Conservation (phyloP, 1,140 invertebrate genomes). For the Doryteuthis pealeii region DNA sequence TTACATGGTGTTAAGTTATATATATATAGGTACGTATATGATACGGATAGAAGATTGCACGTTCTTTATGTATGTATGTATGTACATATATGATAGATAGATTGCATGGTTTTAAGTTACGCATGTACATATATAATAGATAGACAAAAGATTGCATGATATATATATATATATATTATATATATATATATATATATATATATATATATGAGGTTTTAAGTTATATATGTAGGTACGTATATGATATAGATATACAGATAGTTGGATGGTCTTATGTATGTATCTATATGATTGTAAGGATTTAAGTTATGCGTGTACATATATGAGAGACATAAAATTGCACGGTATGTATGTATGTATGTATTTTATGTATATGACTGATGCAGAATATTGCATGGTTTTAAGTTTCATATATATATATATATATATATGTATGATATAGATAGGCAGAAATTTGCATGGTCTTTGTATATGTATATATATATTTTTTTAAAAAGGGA, state of each 20-base stretch:
- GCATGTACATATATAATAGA: too few relatives aligned
- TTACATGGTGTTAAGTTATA: background rate
- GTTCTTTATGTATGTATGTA: background rate
- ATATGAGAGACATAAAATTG: too few relatives aligned
- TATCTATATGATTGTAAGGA: background rate
- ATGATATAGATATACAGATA: background rate
- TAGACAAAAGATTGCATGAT: background rate
- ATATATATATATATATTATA: slow-evolving; percentile 1
- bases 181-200: slow-evolving; percentile 1
- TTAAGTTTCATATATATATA: background rate
- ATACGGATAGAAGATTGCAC: background rate
- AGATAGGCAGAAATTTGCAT: background rate
- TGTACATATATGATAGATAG: background rate
- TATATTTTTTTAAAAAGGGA: too few relatives aligned
- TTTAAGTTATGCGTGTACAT: background rate
- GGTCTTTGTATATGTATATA: background rate
- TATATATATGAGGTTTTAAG: background rate
- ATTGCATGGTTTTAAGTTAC: too few relatives aligned
- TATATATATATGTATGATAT: background rate
- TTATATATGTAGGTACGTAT: background rate
- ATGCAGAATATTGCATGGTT: background rate
- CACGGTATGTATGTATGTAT: background rate
- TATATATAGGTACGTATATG: background rate
- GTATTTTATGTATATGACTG: background rate
- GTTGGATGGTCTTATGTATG: background rate